Evolutionary conservation across 2,797 vertebrate genomes (phyloP).

Genomic region (Enoplosus armatus): DNA sequence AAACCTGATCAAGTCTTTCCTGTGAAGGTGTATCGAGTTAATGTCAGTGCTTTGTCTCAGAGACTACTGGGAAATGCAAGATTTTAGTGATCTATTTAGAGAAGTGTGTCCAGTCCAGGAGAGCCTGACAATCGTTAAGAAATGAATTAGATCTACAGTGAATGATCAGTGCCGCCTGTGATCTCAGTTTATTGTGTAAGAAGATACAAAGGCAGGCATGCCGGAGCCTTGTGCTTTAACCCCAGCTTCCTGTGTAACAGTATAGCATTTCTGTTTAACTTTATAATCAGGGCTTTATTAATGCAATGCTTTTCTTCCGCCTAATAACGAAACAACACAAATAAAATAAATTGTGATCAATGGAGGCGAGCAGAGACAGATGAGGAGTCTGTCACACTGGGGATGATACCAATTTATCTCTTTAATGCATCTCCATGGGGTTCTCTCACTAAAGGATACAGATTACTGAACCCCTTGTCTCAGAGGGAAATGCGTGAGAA

Average conservation of each 20-base stretch:
- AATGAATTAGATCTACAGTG: slow-evolving; percentile 78
- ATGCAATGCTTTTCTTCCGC: slow-evolving; percentile 86
- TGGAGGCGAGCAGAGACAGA: slow-evolving; percentile 87
- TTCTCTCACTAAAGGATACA: slow-evolving; percentile 89
- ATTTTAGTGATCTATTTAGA: slow-evolving; percentile 71
- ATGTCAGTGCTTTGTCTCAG: slow-evolving; percentile 48
- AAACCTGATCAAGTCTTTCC: slow-evolving; percentile 11
- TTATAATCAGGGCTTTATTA: slow-evolving; percentile 88
- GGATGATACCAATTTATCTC: slow-evolving; percentile 91
- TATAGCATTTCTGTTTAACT: slow-evolving; percentile 86
- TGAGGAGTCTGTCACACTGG: slow-evolving; percentile 88
- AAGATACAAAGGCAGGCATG: slow-evolving; percentile 72
- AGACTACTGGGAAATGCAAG: slow-evolving; percentile 58
- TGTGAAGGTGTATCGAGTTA: slow-evolving; percentile 23
- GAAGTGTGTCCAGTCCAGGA: slow-evolving; percentile 63
- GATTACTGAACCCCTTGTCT: slow-evolving; percentile 86
- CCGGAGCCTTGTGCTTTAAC: slow-evolving; percentile 61
- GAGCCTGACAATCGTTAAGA: slow-evolving; percentile 77
- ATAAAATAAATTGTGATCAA: slow-evolving; percentile 92
- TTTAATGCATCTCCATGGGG: slow-evolving; percentile 90
- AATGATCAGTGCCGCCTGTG: slow-evolving; percentile 72
- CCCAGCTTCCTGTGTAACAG: slow-evolving; percentile 78
- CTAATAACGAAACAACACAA: slow-evolving; percentile 90
- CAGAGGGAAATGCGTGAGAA: slow-evolving; percentile 84
- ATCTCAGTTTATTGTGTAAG: slow-evolving; percentile 77